A percentile compares a stretch with the other conserved stretches of the same genome.
Evolutionary conservation across 2,113 vertebrate species (phyloP).

Genomic region (Heliornis fulica): DNA sequence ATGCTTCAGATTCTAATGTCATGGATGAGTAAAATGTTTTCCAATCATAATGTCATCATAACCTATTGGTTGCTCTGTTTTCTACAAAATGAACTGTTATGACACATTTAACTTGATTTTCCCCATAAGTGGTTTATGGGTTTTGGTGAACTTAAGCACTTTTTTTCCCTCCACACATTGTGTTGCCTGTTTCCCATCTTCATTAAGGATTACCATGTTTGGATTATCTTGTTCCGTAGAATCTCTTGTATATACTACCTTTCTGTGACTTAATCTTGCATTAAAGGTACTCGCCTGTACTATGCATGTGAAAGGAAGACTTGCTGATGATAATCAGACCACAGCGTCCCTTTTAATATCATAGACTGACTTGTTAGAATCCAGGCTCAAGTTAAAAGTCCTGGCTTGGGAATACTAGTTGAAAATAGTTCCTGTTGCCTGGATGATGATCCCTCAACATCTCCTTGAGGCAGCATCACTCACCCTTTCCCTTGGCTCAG

Average conservation of each 20-base stretch:
- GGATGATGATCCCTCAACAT: neutral
- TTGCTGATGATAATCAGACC: neutral
- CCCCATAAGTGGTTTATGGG: neutral
- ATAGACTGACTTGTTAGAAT: neutral
- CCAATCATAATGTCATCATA: neutral
- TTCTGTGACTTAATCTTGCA: neutral
- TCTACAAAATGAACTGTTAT: neutral
- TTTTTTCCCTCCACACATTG: neutral
- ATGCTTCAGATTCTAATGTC: neutral
- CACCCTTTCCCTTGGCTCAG: conserved; percentile 53
- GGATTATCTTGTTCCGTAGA: neutral
- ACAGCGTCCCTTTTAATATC: neutral
- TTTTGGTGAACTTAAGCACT: neutral
- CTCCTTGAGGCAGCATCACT: conserved; percentile 6
- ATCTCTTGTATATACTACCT: neutral
- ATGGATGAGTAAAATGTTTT: neutral
- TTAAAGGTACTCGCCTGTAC: neutral
- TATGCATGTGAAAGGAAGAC: neutral
- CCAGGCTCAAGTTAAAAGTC: neutral
- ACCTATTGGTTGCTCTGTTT: neutral
- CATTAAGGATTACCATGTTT: neutral
- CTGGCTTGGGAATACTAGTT: neutral
- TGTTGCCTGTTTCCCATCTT: neutral
- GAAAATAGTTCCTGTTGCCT: neutral
- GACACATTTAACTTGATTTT: neutral